These are phyloP conservation scores for Trinectes maculatus DNA, from an alignment of 2,113 vertebrate species.

Conservation along the genomic window DNA sequence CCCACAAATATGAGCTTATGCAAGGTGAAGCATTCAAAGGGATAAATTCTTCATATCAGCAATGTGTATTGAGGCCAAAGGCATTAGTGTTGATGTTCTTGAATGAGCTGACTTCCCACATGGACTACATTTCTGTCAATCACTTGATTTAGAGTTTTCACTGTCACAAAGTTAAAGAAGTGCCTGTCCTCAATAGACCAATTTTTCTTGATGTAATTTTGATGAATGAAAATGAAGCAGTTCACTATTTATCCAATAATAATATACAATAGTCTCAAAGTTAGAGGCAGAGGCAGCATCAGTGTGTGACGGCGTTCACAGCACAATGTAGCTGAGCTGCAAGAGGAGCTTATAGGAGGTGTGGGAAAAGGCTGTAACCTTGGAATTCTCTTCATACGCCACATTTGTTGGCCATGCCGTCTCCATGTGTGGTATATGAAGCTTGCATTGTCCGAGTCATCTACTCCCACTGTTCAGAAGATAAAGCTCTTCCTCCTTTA, in stretches of 20 bases:
- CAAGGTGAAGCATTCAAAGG: too few species aligned
- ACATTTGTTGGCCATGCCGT: slow-evolving; percentile 44
- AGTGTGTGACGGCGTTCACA: neutral
- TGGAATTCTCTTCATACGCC: slow-evolving; percentile 66
- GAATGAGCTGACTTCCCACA: too few species aligned
- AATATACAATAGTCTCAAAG: neutral
- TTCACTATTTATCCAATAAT: neutral
- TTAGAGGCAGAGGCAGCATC: neutral
- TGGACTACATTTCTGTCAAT: too few species aligned
- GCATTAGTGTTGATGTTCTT: too few species aligned
- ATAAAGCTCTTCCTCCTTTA: slow-evolving; percentile 63
- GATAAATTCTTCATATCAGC: too few species aligned
- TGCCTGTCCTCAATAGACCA: too few species aligned
- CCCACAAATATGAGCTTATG: too few species aligned
- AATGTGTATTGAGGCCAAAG: too few species aligned
- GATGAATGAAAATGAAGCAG: too few species aligned
- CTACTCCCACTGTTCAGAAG: slow-evolving; percentile 39
- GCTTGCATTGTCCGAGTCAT: slow-evolving; percentile 50
- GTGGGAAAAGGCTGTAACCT: slow-evolving; percentile 62
- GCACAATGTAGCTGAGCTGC: slow-evolving; percentile 15
- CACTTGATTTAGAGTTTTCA: too few species aligned
- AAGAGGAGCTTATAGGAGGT: neutral
- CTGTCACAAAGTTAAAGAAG: too few species aligned
- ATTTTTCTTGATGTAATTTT: too few species aligned
- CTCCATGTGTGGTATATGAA: slow-evolving; percentile 34